Conservation (phyloP, 2,797 vertebrate species). For the Moxostoma hubbsi region DNA sequence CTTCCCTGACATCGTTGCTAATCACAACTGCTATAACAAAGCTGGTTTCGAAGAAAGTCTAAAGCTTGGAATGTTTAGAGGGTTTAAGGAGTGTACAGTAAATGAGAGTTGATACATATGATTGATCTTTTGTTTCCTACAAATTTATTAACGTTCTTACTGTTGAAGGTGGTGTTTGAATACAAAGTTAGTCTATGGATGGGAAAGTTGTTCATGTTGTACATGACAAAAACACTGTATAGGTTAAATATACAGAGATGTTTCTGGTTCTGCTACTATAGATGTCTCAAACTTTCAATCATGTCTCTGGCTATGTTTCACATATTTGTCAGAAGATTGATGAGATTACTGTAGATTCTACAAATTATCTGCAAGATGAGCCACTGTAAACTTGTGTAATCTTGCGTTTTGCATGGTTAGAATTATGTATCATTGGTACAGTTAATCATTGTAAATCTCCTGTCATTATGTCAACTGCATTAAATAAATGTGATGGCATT, state of each 20-base stretch:
- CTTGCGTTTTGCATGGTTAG: neutral
- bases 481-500: no score
- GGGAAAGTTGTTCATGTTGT: constrained; percentile 2
- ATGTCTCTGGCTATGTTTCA: neutral
- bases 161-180: neutral
- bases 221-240: neutral
- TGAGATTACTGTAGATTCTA: neutral
- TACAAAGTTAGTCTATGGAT: neutral
- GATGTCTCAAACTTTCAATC: no score
- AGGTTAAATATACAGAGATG: constrained; percentile 24
- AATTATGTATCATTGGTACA: neutral
- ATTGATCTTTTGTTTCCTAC: neutral
- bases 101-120: no score
- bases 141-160: neutral
- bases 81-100: no score
- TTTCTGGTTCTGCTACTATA: constrained; percentile 8
- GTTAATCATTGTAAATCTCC: no score
- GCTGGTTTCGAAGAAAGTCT: constrained; percentile 8
- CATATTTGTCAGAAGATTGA: neutral
- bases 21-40: constrained; percentile 11
- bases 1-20: constrained; percentile 14
- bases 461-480: no score
- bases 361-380: neutral
- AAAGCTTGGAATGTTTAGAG: neutral
- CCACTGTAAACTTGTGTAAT: neutral